phyloP scores from a whole-genome alignment of 2,113 vertebrate species.

The Galemys pyrenaicus region DNA sequence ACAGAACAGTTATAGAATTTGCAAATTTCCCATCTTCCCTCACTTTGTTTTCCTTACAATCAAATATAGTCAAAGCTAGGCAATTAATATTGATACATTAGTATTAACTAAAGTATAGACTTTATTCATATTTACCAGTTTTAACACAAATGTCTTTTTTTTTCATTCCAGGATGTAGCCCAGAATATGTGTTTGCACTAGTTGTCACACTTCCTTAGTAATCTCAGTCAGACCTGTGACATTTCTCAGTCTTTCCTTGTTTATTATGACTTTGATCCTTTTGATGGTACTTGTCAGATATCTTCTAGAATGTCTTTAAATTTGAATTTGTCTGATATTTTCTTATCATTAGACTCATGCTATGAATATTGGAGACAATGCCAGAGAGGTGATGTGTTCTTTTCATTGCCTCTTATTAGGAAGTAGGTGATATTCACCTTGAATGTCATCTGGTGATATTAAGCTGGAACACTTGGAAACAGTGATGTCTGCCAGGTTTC shows the following conservation, averaged over 20 bases:
- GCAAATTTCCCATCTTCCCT: fast-evolving
- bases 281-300: background rate
- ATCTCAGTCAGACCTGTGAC: background rate
- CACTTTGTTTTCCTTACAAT: background rate
- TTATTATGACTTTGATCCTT: background rate
- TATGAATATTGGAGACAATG: background rate
- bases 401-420: background rate
- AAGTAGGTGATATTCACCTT: background rate
- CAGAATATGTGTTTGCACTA: background rate
- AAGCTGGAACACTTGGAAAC: background rate
- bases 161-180: background rate
- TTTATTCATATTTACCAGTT: background rate
- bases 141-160: background rate
- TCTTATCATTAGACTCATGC: background rate
- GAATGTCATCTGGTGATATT: background rate
- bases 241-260: background rate
- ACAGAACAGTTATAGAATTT: background rate
- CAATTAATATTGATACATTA: background rate
- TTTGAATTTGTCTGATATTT: background rate
- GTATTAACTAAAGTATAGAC: background rate
- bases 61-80: background rate
- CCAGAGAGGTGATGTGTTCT: background rate
- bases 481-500: background rate
- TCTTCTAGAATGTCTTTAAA: background rate
- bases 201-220: background rate